Evolutionary conservation across 2,113 vertebrate genomes (phyloP), one percentile per base, ranked within the genome.

Genomic region (Corythoichthys intestinalis): DNA sequence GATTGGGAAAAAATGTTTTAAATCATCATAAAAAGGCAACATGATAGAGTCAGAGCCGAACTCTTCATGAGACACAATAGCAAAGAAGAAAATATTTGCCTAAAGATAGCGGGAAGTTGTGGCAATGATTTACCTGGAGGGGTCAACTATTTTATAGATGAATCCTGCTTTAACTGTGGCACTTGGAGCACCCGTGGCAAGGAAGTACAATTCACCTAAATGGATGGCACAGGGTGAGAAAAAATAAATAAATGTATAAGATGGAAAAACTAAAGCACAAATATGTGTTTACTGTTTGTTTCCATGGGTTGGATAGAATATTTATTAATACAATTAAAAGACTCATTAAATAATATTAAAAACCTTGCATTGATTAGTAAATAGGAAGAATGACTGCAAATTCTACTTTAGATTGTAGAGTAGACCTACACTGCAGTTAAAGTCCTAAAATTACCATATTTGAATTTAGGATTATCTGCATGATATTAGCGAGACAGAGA

Each of bases 71-170:
- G n/a, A 49, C 47, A 53, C 6, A 50, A 14, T 15, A n/a, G 50
- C 35, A 65, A 44, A 67, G 8, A 2, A 12, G 13, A 63, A 53
- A 41, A 38, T 48, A 39, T 12, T 28, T 28, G 20, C 20, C 20
- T 28, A 28, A 28, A 28, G 20, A 28, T 28, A 9, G 15, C 15
- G 9, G 12, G 53, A 47, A 39, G 35, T 53, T 48, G 67, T 5
- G 50, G 15, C 5, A 4, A 9, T 46, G 0, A 5, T 44, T 44
- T 48, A 94, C 92, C 92, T 93, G 66, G 93, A 93, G 14, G 93
- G 91, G 64, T 94, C 93, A 46, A 93, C 83, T 72, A 94, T 90
- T 73, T 93, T 93, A 70, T 93, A 94, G 64, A 94, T 50, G 41
- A 92, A 37, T 63, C 92, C 93, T 1, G 88, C 83, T 74, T 86